Conservation (phyloP, 2,797 vertebrate genomes). For the Fratercula arctica region DNA sequence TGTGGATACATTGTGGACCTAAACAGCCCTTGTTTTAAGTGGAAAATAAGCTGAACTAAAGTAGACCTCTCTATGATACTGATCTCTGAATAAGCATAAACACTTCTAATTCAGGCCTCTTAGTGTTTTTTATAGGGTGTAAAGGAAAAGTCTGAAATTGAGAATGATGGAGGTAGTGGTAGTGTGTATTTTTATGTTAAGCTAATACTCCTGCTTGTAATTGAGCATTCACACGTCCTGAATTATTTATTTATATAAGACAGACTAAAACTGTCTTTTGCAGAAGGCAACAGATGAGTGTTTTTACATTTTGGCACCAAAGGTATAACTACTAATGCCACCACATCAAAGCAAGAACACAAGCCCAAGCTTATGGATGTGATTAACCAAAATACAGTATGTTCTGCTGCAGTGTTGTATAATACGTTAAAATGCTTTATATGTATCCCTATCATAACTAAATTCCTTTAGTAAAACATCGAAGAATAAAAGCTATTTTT, state of each 20-base stretch:
- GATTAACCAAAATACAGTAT: background rate
- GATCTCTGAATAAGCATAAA: background rate
- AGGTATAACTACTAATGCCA: background rate
- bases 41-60: background rate
- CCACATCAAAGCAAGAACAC: background rate
- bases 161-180: background rate
- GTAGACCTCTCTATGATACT: background rate
- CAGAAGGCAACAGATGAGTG: background rate
- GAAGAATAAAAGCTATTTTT: background rate
- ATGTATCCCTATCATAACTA: background rate
- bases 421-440: background rate
- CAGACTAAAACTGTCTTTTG: background rate
- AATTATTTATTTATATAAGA: background rate
- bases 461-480: background rate
- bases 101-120: background rate
- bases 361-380: background rate
- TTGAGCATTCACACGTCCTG: background rate
- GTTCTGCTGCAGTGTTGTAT: constrained; percentile 34
- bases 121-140: background rate
- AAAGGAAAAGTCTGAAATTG: background rate
- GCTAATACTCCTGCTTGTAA: background rate
- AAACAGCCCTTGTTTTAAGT: background rate
- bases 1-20: background rate
- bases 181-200: background rate
- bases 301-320: background rate